Evolutionary conservation across 2,113 vertebrate species (phyloP).

Genomic region (Anolis sagrei): DNA sequence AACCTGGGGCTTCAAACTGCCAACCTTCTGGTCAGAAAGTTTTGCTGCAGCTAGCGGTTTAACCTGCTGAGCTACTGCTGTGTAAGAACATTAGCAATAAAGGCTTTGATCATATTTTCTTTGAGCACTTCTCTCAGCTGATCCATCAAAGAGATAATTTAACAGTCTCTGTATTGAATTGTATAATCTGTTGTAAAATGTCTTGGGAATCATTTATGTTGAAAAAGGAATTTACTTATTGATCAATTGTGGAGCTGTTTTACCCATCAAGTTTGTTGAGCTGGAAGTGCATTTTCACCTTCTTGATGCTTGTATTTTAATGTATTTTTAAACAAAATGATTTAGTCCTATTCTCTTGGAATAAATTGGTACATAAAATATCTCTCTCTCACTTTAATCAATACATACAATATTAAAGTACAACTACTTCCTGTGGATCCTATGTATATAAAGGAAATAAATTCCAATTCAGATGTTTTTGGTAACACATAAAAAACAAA

Average conservation of each 20-base stretch:
- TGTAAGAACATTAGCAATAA: neutral
- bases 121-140: neutral
- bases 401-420: neutral
- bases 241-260: neutral
- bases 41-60: no score
- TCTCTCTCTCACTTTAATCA: neutral
- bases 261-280: neutral
- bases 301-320: neutral
- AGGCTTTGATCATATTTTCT: neutral
- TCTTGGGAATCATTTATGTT: neutral
- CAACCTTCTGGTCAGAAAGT: no score
- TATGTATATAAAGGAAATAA: neutral
- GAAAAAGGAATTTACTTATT: neutral
- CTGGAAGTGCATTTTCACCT: neutral
- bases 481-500: neutral
- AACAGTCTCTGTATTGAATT: slow-evolving; percentile 4
- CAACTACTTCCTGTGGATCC: neutral
- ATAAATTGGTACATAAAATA: neutral
- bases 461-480: neutral
- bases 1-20: no score
- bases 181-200: neutral
- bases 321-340: neutral
- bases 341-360: neutral
- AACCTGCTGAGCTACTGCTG: no score
- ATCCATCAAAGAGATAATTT: neutral